Base-by-base conservation (phyloP, 2,888 invertebrate genomes). In the Alentia gelatinosa region DNA sequence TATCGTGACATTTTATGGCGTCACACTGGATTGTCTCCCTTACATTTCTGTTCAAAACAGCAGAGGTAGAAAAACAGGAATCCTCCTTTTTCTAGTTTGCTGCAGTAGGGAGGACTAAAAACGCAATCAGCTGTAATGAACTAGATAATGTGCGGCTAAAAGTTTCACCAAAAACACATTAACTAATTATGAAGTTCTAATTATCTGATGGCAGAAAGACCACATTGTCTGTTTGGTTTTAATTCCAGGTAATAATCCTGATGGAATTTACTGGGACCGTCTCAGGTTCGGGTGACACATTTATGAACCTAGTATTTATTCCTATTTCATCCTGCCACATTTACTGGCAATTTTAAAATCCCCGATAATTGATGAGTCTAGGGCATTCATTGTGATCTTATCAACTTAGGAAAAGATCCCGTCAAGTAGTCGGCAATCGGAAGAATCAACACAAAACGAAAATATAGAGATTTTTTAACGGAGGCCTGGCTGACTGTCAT, bases 121-220 rank as follows among this genome's bases (percentile, higher is more conserved):
- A 79, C 79, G 1, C 33, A 79, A 35, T 79, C 79, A 9, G 35
- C 79, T 19, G 79, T 79, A 79, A 79, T 79, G 79, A 79, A 79
- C 37, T 79, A 35, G 79, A 35, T 79, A 79, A 19, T 35, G 79
- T 79, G 79, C 0, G 39, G 37, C 37, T 23, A 79, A n/a, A 5
- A 63, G 9, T 63, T 63, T n/a, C n/a, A 19, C 5, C 5, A 12
- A n/a, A 12, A 63, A 63, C 15, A 63, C 15, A 63, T 12, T 63
- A 12, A 26, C 63, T 63, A 79, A 79, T 79, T 79, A 79, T 79
- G 79, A 23, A 37, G 39, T 9, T 39, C 39, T 79, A 79, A 79
- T 79, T 79, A 79, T 37, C 39, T 23, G 7, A 79, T 37, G 37
- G 39, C 1, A 39, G n/a, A n/a, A 79, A 79, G 39, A 33, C n/a